phyloP scores from a whole-genome alignment of 1,140 invertebrate species.

The Frieseomelitta varia region DNA sequence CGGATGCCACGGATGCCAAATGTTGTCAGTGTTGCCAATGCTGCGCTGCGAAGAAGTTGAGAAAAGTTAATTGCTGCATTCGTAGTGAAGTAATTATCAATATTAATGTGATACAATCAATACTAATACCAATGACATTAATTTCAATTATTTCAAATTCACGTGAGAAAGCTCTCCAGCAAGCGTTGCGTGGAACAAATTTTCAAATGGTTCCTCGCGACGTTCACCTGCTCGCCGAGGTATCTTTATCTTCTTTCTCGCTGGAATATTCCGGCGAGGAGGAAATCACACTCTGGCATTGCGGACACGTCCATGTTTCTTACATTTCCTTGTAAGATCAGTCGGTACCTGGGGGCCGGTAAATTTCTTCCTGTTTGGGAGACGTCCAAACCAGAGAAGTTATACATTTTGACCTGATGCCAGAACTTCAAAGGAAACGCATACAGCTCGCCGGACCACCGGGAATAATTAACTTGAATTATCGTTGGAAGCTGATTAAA shows the following conservation, averaged over 20 bases:
- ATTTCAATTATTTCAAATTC: background rate
- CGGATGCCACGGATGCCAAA: no score
- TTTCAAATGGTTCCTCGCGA: background rate
- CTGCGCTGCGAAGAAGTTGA: background rate
- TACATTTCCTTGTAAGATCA: background rate
- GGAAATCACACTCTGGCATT: background rate
- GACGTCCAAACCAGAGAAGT: background rate
- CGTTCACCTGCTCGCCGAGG: background rate
- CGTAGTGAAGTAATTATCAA: background rate
- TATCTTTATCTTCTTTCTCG: background rate
- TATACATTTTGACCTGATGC: background rate
- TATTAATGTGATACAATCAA: background rate
- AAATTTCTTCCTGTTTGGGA: background rate
- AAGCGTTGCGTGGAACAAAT: background rate
- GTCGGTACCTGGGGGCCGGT: no score
- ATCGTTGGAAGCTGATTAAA: background rate
- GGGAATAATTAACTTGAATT: conserved; percentile 30
- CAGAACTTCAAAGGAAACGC: no score
- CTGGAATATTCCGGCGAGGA: background rate
- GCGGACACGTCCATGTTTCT: background rate
- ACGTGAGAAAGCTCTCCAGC: background rate
- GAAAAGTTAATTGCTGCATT: background rate
- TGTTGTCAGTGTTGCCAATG: no score
- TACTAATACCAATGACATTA: background rate
- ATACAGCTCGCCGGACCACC: background rate